phyloP scores from a whole-genome alignment of 2,888 invertebrate genomes.

The Malacosoma neustria region DNA sequence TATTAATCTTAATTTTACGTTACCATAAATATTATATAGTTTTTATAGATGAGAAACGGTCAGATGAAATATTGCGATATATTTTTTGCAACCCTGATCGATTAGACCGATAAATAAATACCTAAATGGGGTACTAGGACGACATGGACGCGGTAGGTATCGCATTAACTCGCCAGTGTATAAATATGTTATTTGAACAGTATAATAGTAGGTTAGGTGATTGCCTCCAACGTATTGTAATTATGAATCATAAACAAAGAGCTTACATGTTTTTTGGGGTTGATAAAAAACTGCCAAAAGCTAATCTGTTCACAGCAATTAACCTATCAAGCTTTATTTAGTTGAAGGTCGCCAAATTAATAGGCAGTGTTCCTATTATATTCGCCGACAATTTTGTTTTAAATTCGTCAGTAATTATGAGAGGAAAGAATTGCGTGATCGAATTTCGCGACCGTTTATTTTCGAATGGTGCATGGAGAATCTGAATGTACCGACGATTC shows the following conservation, averaged over 20 bases:
- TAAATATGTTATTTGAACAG: slow-evolving; percentile 66
- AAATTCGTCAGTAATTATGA: slow-evolving; percentile 10
- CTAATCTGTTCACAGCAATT: slow-evolving; percentile 66
- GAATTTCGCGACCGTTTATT: slow-evolving; percentile 12
- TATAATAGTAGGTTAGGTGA: slow-evolving; percentile 66
- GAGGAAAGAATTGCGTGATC: slow-evolving; percentile 20
- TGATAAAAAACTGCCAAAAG: slow-evolving; percentile 63
- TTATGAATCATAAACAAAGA: slow-evolving; percentile 69
- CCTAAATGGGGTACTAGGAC: slow-evolving; percentile 25
- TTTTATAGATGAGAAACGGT: slow-evolving; percentile 38
- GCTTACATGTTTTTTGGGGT: slow-evolving; percentile 32
- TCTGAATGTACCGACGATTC: not conserved
- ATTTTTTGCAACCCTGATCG: slow-evolving; percentile 34
- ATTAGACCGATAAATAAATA: slow-evolving; percentile 53
- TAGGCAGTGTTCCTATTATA: slow-evolving; percentile 47
- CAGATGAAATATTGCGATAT: slow-evolving; percentile 42
- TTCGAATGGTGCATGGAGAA: not conserved
- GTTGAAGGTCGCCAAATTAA: slow-evolving; percentile 45
- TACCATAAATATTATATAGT: slow-evolving; percentile 37
- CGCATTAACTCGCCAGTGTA: slow-evolving; percentile 45
- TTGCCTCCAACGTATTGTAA: slow-evolving; percentile 60
- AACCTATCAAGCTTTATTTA: slow-evolving; percentile 63
- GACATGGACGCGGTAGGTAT: slow-evolving; percentile 35
- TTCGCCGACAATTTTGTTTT: slow-evolving; percentile 30
- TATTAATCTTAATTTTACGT: slow-evolving; percentile 60